A percentile compares a stretch with the other conserved stretches of the same genome.
Evolutionary conservation across 2,797 vertebrate genomes (phyloP).

Genomic region (Discoglossus pictus): DNA sequence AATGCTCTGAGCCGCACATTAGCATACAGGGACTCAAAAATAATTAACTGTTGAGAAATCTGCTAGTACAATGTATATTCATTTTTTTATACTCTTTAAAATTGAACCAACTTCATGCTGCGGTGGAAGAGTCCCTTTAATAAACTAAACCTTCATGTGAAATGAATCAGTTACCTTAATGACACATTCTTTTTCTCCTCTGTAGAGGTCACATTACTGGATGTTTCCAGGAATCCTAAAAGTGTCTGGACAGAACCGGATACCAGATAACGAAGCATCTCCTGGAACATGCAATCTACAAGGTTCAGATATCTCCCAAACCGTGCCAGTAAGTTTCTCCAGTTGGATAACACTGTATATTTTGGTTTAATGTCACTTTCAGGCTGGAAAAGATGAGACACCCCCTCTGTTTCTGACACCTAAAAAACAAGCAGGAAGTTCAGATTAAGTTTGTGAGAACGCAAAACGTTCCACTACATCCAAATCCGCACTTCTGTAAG

Average conservation of each 20-base stretch:
- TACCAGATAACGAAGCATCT: constrained; percentile 61
- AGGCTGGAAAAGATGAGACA: constrained; percentile 57
- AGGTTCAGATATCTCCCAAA: constrained; percentile 59
- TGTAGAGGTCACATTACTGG: constrained; percentile 43
- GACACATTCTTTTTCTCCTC: constrained; percentile 55
- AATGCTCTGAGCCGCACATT: too few relatives aligned
- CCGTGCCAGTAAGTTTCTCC: constrained; percentile 51
- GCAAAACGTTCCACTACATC: too few relatives aligned
- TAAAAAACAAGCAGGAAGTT: constrained; percentile 43
- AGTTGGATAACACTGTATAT: constrained; percentile 57
- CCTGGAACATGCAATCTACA: constrained; percentile 66
- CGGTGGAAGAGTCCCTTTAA: too few relatives aligned
- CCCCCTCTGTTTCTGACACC: constrained; percentile 61
- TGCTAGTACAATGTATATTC: too few relatives aligned
- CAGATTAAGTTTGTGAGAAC: constrained; percentile 57
- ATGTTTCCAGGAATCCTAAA: constrained; percentile 53
- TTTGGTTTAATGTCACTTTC: constrained; percentile 27
- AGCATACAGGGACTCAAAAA: too few relatives aligned
- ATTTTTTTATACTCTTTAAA: too few relatives aligned
- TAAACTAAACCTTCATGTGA: too few relatives aligned
- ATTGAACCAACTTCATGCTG: too few relatives aligned
- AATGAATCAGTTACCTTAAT: constrained; percentile 18
- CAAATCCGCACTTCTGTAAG: too few relatives aligned
- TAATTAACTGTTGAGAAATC: too few relatives aligned
- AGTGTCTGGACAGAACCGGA: constrained; percentile 55